These are phyloP conservation scores for Diplazon laetatorius DNA, from an alignment of 2,888 invertebrate species.

Conservation along the genomic window DNA sequence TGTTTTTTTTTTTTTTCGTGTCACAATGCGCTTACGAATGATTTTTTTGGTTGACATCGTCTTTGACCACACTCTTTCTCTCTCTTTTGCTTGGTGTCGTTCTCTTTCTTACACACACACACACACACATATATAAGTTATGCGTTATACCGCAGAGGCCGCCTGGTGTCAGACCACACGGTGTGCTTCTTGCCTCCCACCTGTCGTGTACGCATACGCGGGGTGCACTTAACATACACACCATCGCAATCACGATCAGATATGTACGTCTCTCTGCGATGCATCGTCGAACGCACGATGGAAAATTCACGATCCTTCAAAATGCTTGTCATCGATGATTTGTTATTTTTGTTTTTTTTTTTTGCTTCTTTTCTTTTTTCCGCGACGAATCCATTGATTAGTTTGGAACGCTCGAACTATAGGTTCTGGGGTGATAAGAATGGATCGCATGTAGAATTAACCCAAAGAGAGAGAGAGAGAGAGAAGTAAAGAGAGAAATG, in stretches of 20 bases:
- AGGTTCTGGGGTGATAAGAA: constrained; percentile 28
- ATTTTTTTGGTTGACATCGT: too few species aligned
- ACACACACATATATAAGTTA: background rate
- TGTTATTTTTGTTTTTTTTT: too few species aligned
- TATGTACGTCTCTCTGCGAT: too few species aligned
- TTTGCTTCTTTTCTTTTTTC: too few species aligned
- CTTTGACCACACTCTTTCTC: constrained; percentile 1
- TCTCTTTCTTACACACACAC: too few species aligned
- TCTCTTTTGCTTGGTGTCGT: background rate
- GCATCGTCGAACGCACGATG: too few species aligned
- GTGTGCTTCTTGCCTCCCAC: constrained; percentile 51
- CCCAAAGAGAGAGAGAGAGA: background rate
- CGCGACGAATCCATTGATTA: constrained; percentile 9
- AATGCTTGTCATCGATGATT: too few species aligned
- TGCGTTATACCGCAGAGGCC: constrained; percentile 27
- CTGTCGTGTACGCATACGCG: constrained; percentile 42
- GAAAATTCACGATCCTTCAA: too few species aligned
- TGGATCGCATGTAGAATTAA: background rate
- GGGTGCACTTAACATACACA: too few species aligned
- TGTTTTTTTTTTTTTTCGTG: too few species aligned
- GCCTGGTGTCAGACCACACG: constrained; percentile 51
- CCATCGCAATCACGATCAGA: background rate
- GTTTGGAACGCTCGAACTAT: constrained; percentile 13
- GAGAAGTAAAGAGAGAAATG: background rate
- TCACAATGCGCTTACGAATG: too few species aligned